These are phyloP conservation scores for Gallinago paraguaiae DNA, from an alignment of 2,113 vertebrate genomes.

Conservation along the genomic window DNA sequence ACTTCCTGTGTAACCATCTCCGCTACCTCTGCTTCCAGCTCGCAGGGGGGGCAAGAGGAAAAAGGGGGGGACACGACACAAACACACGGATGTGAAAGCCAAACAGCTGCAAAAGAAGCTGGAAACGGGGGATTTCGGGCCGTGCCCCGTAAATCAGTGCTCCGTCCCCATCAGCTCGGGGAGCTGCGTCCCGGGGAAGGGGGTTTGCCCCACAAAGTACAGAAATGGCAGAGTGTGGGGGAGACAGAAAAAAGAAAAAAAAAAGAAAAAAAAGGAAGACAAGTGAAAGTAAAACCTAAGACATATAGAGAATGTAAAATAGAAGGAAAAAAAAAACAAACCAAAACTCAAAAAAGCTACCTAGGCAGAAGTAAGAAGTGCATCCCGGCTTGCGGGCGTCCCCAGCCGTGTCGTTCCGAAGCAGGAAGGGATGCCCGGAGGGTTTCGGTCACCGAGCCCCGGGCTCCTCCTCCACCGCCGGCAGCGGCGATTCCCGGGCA, in stretches of 20 bases:
- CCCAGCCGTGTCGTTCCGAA: background rate
- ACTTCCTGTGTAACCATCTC: slow-evolving; percentile 18
- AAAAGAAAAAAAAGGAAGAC: background rate
- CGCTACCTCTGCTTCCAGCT: background rate
- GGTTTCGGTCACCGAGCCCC: background rate
- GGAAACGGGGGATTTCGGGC: background rate
- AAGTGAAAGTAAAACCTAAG: slow-evolving; percentile 9
- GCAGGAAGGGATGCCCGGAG: accelerated
- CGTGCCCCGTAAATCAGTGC: accelerated
- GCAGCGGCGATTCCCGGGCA: background rate
- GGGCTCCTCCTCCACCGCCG: accelerated
- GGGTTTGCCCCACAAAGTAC: background rate
- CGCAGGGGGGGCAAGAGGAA: background rate
- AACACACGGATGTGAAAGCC: background rate
- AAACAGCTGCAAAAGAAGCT: background rate
- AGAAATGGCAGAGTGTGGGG: background rate
- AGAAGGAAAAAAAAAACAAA: no score
- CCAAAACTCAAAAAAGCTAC: no score
- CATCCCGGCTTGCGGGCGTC: background rate
- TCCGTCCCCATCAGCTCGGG: accelerated
- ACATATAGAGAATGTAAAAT: background rate
- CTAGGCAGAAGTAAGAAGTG: background rate
- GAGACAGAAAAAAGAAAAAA: background rate
- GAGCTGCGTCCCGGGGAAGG: background rate
- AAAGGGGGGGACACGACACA: no score